Base-by-base conservation (phyloP, 2,113 vertebrate genomes). In the Chaetops frenatus region DNA sequence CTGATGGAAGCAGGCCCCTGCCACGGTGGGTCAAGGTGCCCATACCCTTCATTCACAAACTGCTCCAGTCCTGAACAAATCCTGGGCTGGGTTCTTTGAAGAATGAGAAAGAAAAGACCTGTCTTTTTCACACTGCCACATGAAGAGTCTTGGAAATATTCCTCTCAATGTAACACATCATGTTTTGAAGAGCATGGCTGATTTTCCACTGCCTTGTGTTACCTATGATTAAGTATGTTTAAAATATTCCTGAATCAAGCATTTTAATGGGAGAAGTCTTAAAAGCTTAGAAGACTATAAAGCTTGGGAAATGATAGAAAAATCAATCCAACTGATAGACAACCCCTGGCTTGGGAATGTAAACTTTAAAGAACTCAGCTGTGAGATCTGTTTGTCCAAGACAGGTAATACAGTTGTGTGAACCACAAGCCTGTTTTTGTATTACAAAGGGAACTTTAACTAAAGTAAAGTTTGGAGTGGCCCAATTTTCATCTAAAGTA, bases 21-120 rank as follows among this genome's bases (percentile, higher is more conserved):
- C 31, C 15, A 14, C 0, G 0, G 20, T 9, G 14, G 10, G 19
- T 48, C 1, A 0, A 1, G 6, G 36, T 31, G 70, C 45, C 40
- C 7, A 3, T 1, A 22, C 20, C n/a, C 9, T 25, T 17, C 29
- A 7, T 0, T 9, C 6, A 18, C 19, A 83, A 73, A 4, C 12
- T 36, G 1, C 15, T 86, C 54, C 61, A 83, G 38, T 27, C 6
- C 54, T 33, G 38, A 69, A 40, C 28, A 36, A 61, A 61, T 13
- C 44, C 33, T 4, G 19, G 76, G 31, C 0, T 7, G 4, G 35
- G 10, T n/a, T 76, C 76, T 83, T 73, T 64, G n/a, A n/a, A n/a
- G n/a, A n/a, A n/a, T n/a, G n/a, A n/a, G n/a, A n/a, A n/a, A n/a
- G n/a, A n/a, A n/a, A n/a, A n/a, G n/a, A n/a, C n/a, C n/a, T 14